Conservation (phyloP, 2,888 invertebrate genomes). For the Conistra vaccinii region DNA sequence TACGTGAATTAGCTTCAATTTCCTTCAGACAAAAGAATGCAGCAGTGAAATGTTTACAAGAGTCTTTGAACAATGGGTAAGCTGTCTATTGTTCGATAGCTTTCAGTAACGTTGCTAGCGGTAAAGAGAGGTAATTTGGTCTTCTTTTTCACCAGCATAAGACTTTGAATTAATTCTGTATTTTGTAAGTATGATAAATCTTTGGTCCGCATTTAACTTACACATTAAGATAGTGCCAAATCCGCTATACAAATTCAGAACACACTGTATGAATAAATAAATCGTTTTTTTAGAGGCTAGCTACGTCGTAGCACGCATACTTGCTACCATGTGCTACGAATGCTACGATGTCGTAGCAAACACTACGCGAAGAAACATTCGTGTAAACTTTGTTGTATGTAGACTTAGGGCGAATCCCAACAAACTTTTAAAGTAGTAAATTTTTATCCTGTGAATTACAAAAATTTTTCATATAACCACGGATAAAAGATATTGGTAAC, state of each 20-base stretch:
- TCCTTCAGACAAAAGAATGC: background rate
- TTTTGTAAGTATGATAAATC: background rate
- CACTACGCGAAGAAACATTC: background rate
- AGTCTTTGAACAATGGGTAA: background rate
- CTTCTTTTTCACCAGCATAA: background rate
- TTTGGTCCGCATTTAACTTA: background rate
- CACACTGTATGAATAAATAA: background rate
- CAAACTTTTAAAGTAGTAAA: background rate
- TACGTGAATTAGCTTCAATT: background rate
- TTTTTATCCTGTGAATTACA: background rate
- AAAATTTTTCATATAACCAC: too few relatives aligned
- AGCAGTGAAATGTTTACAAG: conserved; percentile 10
- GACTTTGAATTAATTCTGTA: background rate
- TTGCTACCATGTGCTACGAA: conserved; percentile 1
- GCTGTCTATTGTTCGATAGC: background rate
- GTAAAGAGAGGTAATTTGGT: background rate
- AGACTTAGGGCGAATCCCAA: background rate
- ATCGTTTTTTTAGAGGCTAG: background rate
- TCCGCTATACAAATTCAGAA: too few relatives aligned
- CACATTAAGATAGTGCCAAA: background rate
- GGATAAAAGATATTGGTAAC: too few relatives aligned
- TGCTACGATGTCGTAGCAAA: conserved; percentile 10
- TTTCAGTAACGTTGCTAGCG: background rate
- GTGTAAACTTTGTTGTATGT: background rate
- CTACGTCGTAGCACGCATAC: conserved; percentile 3